Percentiles rank a stretch among this genome's conserved stretches.
Evolutionary conservation across 2,888 invertebrate species (phyloP).

Genomic region (Busseola fusca): DNA sequence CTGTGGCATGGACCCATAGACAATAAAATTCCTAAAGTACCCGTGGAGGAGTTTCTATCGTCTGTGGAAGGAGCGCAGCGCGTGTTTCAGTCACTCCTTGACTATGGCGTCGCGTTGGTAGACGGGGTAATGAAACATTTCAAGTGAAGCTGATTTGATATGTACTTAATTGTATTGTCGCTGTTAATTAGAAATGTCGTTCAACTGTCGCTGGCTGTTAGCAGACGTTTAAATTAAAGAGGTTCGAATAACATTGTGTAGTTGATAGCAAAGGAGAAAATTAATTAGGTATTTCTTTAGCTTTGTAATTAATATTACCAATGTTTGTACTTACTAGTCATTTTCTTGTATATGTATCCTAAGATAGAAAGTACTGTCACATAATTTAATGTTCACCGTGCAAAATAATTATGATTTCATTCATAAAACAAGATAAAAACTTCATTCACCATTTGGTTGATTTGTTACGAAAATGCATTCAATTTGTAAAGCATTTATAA

Average conservation of each 20-base stretch:
- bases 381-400: not conserved
- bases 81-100: conserved; percentile 86
- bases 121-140: conserved; percentile 72
- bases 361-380: not conserved
- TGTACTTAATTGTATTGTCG: conserved; percentile 28
- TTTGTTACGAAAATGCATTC: not conserved
- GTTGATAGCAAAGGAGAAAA: not conserved
- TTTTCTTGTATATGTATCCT: accelerated
- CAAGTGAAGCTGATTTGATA: conserved; percentile 28
- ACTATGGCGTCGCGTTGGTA: conserved; percentile 87
- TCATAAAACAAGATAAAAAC: not conserved
- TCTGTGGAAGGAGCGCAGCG: conserved; percentile 78
- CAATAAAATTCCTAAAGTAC: conserved; percentile 77
- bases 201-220: conserved; percentile 23
- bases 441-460: not conserved
- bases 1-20: conserved; percentile 86
- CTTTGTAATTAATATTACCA: not conserved
- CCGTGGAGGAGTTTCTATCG: conserved; percentile 84
- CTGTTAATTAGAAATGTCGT: conserved; percentile 37
- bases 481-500: conserved; percentile 6
- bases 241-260: not conserved
- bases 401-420: not conserved
- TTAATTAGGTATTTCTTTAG: not conserved
- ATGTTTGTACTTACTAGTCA: too few species aligned
- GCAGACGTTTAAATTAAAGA: conserved; percentile 12